These are phyloP conservation scores for Oophaga sylvatica DNA, from an alignment of 2,797 vertebrate genomes.

Conservation along the genomic window DNA sequence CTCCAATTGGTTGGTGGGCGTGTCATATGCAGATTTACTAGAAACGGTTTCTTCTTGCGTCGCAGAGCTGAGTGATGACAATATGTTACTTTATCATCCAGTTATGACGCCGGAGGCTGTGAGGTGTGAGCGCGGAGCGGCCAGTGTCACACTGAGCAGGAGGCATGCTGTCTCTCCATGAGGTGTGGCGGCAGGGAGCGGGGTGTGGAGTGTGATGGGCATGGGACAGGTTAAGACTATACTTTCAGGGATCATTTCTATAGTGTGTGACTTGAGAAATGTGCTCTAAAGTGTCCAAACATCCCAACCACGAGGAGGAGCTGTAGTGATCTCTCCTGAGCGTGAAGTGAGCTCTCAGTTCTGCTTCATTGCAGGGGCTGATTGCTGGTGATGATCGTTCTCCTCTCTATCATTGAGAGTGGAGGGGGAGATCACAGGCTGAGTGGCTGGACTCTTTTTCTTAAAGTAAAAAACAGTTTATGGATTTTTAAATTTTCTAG, in stretches of 20 bases:
- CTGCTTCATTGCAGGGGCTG: not conserved
- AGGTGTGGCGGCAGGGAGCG: too few species aligned
- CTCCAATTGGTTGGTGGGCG: too few species aligned
- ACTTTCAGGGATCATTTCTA: slow-evolving; percentile 66
- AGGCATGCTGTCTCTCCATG: too few species aligned
- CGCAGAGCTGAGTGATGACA: too few species aligned
- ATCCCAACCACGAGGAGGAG: slow-evolving; percentile 62
- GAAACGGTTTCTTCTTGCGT: too few species aligned
- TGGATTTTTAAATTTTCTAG: too few species aligned
- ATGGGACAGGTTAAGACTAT: slow-evolving; percentile 59
- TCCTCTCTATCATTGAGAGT: rapidly evolving
- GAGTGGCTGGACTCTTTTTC: slow-evolving; percentile 50
- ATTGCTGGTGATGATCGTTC: slow-evolving; percentile 63
- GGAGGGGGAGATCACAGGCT: slow-evolving; percentile 56
- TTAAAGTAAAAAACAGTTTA: not conserved
- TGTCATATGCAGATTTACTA: too few species aligned
- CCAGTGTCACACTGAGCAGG: too few species aligned
- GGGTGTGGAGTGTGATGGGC: not conserved
- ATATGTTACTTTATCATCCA: too few species aligned
- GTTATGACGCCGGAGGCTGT: too few species aligned
- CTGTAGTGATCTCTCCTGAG: slow-evolving; percentile 52
- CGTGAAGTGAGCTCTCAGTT: slow-evolving; percentile 33
- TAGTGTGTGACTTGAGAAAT: slow-evolving; percentile 57
- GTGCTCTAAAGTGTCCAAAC: slow-evolving; percentile 52
- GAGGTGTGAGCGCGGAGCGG: too few species aligned